Conservation (phyloP, 2,113 vertebrate species). For the Oxyruncus cristatus region DNA sequence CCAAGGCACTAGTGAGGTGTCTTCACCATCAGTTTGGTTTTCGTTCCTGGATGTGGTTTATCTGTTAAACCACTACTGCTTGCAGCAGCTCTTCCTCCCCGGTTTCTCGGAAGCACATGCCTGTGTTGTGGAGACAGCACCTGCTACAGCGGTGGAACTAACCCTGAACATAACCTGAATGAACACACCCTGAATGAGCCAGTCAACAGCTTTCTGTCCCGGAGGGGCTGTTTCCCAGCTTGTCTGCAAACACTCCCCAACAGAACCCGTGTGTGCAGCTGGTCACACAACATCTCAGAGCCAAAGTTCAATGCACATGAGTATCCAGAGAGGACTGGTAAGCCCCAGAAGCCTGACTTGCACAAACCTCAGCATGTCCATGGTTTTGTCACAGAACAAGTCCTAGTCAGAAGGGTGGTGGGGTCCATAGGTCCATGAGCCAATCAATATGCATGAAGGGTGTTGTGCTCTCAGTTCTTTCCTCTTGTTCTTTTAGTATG, state of each 20-base stretch:
- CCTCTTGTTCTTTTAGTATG: neutral
- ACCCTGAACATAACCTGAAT: neutral
- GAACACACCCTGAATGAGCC: neutral
- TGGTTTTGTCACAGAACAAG: neutral
- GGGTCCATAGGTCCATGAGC: neutral
- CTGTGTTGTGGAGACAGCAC: neutral
- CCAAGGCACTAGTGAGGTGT: neutral
- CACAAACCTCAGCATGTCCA: neutral
- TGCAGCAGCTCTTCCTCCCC: neutral
- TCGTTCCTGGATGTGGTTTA: neutral
- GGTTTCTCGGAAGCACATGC: rapidly evolving
- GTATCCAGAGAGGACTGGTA: neutral
- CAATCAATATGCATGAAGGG: neutral
- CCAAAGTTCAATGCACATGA: neutral
- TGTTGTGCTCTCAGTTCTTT: neutral
- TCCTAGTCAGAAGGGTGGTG: neutral
- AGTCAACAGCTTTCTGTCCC: neutral
- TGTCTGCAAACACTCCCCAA: neutral
- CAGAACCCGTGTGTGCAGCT: neutral
- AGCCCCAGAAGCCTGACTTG: neutral
- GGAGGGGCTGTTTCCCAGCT: rapidly evolving
- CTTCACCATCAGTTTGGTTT: neutral
- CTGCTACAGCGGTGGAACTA: neutral
- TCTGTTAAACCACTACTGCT: neutral
- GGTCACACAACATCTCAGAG: neutral